Evolutionary conservation across 2,888 invertebrate species (phyloP).

Genomic region (Thereva nobilitata): DNA sequence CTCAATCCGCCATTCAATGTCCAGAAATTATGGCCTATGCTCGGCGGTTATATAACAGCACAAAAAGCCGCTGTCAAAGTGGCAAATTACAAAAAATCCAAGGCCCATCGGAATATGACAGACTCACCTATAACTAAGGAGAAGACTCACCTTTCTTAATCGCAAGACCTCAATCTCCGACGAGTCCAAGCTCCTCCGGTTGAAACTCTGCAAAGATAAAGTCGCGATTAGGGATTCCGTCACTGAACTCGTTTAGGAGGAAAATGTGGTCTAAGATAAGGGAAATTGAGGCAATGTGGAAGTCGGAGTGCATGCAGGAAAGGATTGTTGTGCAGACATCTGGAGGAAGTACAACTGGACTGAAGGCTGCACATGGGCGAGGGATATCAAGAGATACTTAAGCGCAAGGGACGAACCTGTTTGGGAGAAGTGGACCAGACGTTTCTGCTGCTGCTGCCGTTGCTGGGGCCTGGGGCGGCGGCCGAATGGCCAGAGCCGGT

Average conservation of each 20-base stretch:
- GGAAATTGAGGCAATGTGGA: no score
- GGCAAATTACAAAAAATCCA: background rate
- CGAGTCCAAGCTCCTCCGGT: conserved; percentile 39
- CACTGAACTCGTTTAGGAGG: conserved; percentile 6
- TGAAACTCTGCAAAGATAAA: conserved; percentile 37
- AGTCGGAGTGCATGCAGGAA: no score
- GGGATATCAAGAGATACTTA: background rate
- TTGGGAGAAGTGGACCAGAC: conserved; percentile 33
- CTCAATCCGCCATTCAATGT: no score
- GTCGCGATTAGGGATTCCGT: background rate
- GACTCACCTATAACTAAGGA: background rate
- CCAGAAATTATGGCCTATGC: no score
- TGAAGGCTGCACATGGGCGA: no score
- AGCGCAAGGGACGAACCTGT: conserved; percentile 19
- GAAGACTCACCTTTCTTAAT: conserved; percentile 39
- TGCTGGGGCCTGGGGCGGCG: background rate
- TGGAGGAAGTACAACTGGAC: no score
- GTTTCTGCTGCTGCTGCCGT: conserved; percentile 20
- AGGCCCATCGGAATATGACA: background rate
- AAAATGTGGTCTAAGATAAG: background rate
- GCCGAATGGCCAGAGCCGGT: background rate
- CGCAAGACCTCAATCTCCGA: conserved; percentile 41
- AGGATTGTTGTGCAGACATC: no score
- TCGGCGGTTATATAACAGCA: no score
- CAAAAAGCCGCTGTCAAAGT: background rate